phyloP scores from a whole-genome alignment of 2,797 vertebrate species.

The Channa striata region DNA sequence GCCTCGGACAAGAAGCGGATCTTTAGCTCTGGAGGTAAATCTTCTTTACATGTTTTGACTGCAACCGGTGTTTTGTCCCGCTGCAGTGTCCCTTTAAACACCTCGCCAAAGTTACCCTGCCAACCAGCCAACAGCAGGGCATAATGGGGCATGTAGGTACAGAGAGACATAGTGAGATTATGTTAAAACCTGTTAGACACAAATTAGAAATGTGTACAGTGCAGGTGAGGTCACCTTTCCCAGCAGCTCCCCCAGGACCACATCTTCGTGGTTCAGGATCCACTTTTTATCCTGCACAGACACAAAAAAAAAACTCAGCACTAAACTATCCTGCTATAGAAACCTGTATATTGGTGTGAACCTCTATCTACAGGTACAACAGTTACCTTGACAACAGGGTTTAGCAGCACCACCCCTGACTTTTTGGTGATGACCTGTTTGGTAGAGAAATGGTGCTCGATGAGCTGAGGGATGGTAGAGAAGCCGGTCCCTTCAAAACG shows the following conservation, averaged over 20 bases:
- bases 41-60: constrained; percentile 98
- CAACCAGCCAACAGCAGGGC: constrained; percentile 32
- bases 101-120: constrained; percentile 97
- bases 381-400: constrained; percentile 92
- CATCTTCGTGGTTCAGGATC: constrained; percentile 97
- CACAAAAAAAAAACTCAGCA: neutral
- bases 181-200: neutral
- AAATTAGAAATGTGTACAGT: neutral
- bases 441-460: constrained; percentile 94
- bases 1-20: constrained; percentile 98
- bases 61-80: constrained; percentile 94
- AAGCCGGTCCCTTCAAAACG: constrained; percentile 97
- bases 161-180: neutral
- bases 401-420: constrained; percentile 93
- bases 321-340: too few species aligned
- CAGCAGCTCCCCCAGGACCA: constrained; percentile 92
- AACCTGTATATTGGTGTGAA: neutral
- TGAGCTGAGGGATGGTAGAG: constrained; percentile 95
- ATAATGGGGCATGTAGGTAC: constrained; percentile 20
- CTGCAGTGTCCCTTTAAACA: constrained; percentile 93
- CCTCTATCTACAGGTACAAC: neutral
- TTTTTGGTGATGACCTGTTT: constrained; percentile 99
- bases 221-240: constrained; percentile 88
- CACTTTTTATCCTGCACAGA: constrained; percentile 94
- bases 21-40: constrained; percentile 96